These are phyloP conservation scores for Oostethus manadensis DNA, from an alignment of 2,113 vertebrate genomes.

Conservation along the genomic window DNA sequence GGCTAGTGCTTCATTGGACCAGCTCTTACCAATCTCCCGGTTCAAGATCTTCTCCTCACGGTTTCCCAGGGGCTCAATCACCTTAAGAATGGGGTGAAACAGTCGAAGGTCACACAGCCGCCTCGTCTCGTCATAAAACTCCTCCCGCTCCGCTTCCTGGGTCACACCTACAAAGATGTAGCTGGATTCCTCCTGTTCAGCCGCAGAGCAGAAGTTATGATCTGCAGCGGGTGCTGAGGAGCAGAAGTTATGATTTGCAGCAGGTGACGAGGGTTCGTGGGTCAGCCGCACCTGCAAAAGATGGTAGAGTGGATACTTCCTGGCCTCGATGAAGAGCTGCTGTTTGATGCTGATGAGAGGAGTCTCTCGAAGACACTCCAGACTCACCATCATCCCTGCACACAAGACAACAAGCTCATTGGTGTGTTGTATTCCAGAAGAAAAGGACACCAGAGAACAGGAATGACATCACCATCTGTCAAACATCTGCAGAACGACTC, in stretches of 20 bases:
- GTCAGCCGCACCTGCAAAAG: slow-evolving; percentile 65
- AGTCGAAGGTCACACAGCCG: slow-evolving; percentile 74
- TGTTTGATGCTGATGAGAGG: slow-evolving; percentile 74
- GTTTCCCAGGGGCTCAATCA: slow-evolving; percentile 76
- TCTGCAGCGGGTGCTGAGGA: background rate
- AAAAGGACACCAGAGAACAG: too few relatives aligned
- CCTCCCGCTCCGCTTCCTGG: slow-evolving; percentile 77
- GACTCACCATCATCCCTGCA: slow-evolving; percentile 73
- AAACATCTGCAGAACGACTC: background rate
- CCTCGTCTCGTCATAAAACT: slow-evolving; percentile 76
- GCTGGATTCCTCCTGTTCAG: slow-evolving; percentile 73
- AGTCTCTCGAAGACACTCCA: slow-evolving; percentile 76
- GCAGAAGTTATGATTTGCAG: background rate
- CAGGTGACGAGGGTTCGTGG: background rate
- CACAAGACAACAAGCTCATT: background rate
- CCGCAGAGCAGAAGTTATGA: slow-evolving; percentile 5
- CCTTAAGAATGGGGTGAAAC: slow-evolving; percentile 77
- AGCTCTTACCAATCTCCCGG: slow-evolving; percentile 69
- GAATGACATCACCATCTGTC: background rate
- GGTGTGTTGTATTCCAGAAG: too few relatives aligned
- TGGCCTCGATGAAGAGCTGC: slow-evolving; percentile 74
- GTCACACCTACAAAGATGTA: slow-evolving; percentile 81
- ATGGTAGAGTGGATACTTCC: slow-evolving; percentile 74
- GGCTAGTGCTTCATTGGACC: too few relatives aligned
- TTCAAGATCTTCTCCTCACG: slow-evolving; percentile 79